Percentiles rank a stretch among this genome's conserved stretches.
These are phyloP conservation scores for Elgaria multicarinata DNA, from an alignment of 2,113 vertebrate genomes.

Conservation along the genomic window DNA sequence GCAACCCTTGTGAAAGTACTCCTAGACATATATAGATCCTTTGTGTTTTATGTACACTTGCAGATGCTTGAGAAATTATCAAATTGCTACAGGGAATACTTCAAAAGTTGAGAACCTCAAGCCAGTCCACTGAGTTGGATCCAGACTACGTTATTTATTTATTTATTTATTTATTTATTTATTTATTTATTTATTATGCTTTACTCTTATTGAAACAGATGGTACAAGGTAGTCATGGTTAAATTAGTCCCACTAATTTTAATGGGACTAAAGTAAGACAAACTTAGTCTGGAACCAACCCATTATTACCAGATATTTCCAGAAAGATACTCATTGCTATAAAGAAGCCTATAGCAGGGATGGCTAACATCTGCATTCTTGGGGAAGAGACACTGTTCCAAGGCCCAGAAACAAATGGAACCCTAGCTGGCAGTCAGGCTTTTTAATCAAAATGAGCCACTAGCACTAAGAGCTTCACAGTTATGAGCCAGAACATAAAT, in stretches of 20 bases:
- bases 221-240: background rate
- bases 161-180: too few relatives aligned
- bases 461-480: background rate
- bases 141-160: background rate
- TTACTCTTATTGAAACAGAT: background rate
- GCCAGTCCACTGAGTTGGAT: background rate
- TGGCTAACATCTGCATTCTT: too few relatives aligned
- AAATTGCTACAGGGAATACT: background rate
- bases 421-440: background rate
- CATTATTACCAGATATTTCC: background rate
- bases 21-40: background rate
- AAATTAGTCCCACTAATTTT: too few relatives aligned
- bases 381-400: background rate
- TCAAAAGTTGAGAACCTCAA: background rate
- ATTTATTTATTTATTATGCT: too few relatives aligned
- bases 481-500: background rate
- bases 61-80: background rate
- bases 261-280: too few relatives aligned
- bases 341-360: background rate
- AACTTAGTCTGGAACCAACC: too few relatives aligned
- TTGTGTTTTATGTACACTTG: background rate
- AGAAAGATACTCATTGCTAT: background rate
- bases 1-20: too few relatives aligned
- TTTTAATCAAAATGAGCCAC: background rate
- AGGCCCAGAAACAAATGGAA: too few relatives aligned